Base-by-base conservation (phyloP, 1,140 invertebrate genomes). In the Drosophila lacteicornis region DNA sequence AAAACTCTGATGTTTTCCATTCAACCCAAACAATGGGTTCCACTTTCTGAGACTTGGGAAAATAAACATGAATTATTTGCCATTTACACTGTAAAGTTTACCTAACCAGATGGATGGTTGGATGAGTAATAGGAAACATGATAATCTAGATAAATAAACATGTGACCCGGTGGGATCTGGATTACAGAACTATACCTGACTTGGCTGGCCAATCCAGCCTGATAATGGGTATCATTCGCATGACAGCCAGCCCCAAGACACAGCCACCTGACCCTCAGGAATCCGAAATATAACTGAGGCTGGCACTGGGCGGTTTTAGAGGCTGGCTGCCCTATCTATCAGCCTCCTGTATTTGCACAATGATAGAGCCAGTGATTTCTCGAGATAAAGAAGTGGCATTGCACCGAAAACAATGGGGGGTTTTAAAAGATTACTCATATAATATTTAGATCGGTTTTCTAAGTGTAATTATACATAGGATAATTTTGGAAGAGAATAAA, bases 201-300 rank as follows among this genome's bases (percentile, higher is more conserved):
- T 75, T 75, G 13, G 61, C 30, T 50, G 69, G 75, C 40, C 88
- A 60, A 55, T 86, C 82, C 70, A 86, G 62, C 9, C 88, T 77
- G 33, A 91, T 50, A 57, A 92, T 91, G 5, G 91, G 91, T 66
- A 83, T 81, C 86, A 91, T 85, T 91, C 94, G 93, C 93, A 90
- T 94, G 79, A 25, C 51, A 65, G 62, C 38, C 74, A 65, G n/a
- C 43, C 62, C 12, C 45, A 46, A 53, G 36, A 43, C 59, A 51
- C 38, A 38, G 55, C 55, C 47, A 69, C 55, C 42, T 79, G 59
- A 40, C 42, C 43, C 61, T 7, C 11, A 46, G 33, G 17, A 42
- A 55, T 38, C 33, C 61, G 42, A 45, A 42, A 13, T 49, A 45
- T 42, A 46, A 79, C 76, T 63, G 66, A 86, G 78, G 77, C 60